These are phyloP conservation scores for Lagopus muta DNA, from an alignment of 2,113 vertebrate genomes.

Conservation along the genomic window DNA sequence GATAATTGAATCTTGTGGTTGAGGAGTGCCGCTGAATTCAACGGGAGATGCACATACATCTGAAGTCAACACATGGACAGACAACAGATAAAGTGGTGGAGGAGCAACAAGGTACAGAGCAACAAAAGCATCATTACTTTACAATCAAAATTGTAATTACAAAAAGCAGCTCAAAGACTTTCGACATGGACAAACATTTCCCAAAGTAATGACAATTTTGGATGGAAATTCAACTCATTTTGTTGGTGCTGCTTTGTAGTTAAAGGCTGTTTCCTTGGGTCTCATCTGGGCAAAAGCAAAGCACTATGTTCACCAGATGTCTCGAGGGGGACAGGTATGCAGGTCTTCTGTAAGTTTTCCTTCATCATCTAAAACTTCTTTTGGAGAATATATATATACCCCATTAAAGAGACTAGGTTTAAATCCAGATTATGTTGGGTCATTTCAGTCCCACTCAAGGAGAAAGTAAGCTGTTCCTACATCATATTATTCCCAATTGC, in stretches of 20 bases:
- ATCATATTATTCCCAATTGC: background rate
- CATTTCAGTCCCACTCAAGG: accelerated
- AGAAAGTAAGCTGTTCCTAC: background rate
- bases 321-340: background rate
- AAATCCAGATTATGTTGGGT: background rate
- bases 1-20: slow-evolving; percentile 32
- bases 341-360: background rate
- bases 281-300: background rate
- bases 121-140: background rate
- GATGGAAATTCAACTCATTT: background rate
- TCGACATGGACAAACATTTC: background rate
- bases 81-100: background rate
- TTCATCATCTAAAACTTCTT: background rate
- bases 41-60: background rate
- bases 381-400: background rate
- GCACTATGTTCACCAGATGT: background rate
- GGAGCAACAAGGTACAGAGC: background rate
- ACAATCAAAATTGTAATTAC: background rate
- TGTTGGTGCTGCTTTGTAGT: background rate
- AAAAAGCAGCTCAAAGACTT: background rate
- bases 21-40: background rate
- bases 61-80: background rate
- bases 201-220: background rate
- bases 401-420: background rate
- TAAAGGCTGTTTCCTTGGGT: background rate